Conservation (phyloP, 2,113 vertebrate species). For the Opisthocomus hoazin region DNA sequence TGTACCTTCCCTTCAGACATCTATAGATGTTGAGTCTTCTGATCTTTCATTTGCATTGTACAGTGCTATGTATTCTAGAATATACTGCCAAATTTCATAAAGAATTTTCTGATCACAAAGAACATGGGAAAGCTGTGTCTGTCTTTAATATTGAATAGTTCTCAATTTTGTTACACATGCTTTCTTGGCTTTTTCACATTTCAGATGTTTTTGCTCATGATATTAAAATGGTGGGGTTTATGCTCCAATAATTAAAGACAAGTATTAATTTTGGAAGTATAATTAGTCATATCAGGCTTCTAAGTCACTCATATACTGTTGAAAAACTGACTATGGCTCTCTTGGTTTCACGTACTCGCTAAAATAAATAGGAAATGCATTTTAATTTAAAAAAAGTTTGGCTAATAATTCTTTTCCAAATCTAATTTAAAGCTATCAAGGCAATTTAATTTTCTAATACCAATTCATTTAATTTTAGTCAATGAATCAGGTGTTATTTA, state of each 20-base stretch:
- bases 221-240: not conserved
- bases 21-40: not conserved
- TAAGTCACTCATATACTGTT: not conserved
- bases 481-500: not conserved
- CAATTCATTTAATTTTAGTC: not conserved
- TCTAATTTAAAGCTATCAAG: not conserved
- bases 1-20: not conserved
- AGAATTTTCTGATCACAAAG: not conserved
- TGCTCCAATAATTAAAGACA: not conserved
- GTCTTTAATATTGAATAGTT: not conserved
- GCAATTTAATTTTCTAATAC: not conserved
- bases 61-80: not conserved
- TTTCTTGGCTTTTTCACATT: not conserved
- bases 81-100: not conserved
- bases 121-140: not conserved
- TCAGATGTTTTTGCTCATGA: not conserved
- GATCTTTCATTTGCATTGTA: not conserved
- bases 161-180: not conserved
- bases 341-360: not conserved
- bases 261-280: not conserved
- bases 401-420: not conserved
- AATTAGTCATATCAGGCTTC: not conserved
- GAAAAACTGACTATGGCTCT: not conserved
- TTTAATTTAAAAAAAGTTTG: not conserved
- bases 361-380: not conserved